These are phyloP conservation scores for Gymnocypris eckloni DNA, from an alignment of 2,797 vertebrate genomes.

Conservation along the genomic window DNA sequence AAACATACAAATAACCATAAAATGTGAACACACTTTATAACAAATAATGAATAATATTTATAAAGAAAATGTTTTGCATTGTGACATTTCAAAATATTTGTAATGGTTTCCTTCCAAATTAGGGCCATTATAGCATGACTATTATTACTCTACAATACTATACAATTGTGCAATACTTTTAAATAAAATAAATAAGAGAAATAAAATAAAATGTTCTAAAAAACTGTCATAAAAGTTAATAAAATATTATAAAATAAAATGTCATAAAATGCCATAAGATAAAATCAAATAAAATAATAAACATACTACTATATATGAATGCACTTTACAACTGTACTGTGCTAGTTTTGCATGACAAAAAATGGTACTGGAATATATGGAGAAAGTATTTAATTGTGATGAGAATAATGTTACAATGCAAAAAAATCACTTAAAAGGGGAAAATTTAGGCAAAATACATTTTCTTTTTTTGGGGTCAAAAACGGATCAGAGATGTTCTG, in stretches of 20 bases:
- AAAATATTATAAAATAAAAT: not conserved
- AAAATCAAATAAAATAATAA: not conserved
- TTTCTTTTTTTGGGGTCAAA: not conserved
- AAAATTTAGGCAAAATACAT: not conserved
- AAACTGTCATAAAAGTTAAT: not conserved
- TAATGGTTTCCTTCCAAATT: too few species aligned
- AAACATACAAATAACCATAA: not conserved
- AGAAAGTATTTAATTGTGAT: too few species aligned
- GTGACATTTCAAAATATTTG: not conserved
- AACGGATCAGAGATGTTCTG: not conserved
- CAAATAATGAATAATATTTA: too few species aligned
- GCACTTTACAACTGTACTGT: not conserved
- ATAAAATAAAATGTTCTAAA: not conserved
- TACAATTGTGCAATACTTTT: not conserved
- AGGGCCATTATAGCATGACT: not conserved
- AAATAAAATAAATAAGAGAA: not conserved
- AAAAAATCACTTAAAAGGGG: too few species aligned
- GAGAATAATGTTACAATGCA: not conserved
- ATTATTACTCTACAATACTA: not conserved
- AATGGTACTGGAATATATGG: not conserved
- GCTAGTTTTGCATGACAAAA: not conserved
- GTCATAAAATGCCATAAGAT: not conserved
- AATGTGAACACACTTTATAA: not conserved
- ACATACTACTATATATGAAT: not conserved
- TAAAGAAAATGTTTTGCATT: not conserved